These are phyloP conservation scores for Ophion costatus DNA, from an alignment of 2,888 invertebrate genomes.

Conservation along the genomic window DNA sequence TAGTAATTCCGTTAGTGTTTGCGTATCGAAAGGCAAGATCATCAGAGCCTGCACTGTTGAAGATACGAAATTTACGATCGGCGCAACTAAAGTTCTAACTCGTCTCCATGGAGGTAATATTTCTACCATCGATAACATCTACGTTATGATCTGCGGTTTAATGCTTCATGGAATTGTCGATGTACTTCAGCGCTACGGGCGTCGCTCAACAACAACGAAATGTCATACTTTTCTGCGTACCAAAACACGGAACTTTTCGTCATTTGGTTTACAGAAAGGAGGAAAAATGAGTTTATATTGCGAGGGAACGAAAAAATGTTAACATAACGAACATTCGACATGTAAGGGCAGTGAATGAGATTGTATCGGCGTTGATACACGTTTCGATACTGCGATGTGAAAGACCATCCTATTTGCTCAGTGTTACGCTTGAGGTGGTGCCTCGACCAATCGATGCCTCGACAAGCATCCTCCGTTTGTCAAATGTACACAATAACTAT, in stretches of 20 bases:
- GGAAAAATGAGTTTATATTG: not conserved
- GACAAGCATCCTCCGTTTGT: conserved; percentile 29
- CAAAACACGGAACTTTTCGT: not conserved
- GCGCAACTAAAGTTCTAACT: too few species aligned
- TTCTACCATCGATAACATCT: too few species aligned
- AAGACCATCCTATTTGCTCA: conserved; percentile 20
- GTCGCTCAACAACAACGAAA: not conserved
- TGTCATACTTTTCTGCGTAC: not conserved
- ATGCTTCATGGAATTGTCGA: too few species aligned
- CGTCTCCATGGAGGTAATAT: too few species aligned
- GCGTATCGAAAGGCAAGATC: too few species aligned
- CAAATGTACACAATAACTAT: conserved; percentile 37
- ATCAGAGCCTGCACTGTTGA: too few species aligned
- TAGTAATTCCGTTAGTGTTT: too few species aligned
- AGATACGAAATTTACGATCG: too few species aligned
- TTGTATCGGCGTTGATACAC: not conserved
- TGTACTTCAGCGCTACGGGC: too few species aligned
- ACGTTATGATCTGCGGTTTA: too few species aligned
- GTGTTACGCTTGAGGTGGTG: not conserved
- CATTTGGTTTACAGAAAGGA: not conserved
- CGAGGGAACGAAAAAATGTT: not conserved
- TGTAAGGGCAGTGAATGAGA: not conserved
- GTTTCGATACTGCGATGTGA: not conserved
- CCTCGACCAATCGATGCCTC: not conserved
- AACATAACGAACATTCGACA: not conserved